Base-by-base conservation (phyloP, 2,888 invertebrate genomes). In the Incurvaria masculella region DNA sequence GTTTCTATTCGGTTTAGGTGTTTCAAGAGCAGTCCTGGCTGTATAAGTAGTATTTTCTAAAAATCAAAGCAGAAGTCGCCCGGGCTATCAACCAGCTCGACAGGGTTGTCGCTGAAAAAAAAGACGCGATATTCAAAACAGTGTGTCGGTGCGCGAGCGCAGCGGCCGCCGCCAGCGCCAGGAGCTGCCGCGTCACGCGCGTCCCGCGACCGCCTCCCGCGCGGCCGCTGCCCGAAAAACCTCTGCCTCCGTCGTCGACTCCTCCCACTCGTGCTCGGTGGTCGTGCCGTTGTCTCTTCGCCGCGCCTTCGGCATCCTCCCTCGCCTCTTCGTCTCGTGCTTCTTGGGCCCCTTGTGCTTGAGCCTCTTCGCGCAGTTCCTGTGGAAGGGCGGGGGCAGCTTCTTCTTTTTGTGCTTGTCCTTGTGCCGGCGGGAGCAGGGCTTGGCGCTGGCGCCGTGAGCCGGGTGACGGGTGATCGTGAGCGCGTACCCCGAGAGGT, bases 401-500 rank as follows among this genome's bases (percentile, higher is more conserved):
- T 33, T 33, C 33, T 11, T 33, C 45, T 68, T 64, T 56, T 76
- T 76, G 51, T 76, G 67, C 55, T 76, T 76, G 50, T 71, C 74
- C 50, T 69, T 67, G 56, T 75, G 78, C 45, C 73, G 64, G 44
- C 71, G 66, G 51, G 70, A 69, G 57, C 72, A 75, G 55, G 69
- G 67, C 44, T 66, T 57, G 50, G 65, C 68, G 47, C 64, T 66
- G 23, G 66, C 60, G 2, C 72, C 72, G 45, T 67, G 68, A 72
- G 69, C 72, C 16, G 64, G 65, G 53, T 59, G 61, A 21, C 75
- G 75, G 45, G 76, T 61, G 16, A 44, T 48, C 47, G 89, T 87
- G 53, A 88, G 81, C 50, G 89, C 88, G 68, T 90, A 90, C 20
- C 84, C 83, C 49, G 89, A 86, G 55, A 90, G 80, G 63, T 86